Evolutionary conservation across 2,113 vertebrate genomes (phyloP), one percentile per base, ranked within the genome.

Genomic region (Clinocottus analis): DNA sequence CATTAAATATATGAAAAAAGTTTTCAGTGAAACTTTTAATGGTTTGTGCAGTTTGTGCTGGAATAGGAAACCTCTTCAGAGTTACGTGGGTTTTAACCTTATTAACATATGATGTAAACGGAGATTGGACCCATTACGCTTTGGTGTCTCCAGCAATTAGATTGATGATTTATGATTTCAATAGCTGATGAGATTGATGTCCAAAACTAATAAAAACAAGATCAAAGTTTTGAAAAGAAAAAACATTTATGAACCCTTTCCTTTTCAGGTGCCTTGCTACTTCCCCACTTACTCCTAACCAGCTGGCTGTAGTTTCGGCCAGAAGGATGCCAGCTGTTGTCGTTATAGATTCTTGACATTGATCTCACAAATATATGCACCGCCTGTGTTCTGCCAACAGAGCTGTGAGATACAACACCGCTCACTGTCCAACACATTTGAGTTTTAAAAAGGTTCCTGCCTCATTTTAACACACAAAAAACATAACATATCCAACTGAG

Each of bases 311-410:
- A 63, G 41, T 45, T 39, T 19, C 62, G 21, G 12, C 51, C 70
- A 55, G 72, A 67, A 1, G 9, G 47, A 37, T 3, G 70, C 73
- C 85, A 85, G 74, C 41, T 70, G 23, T 35, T 77, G 63, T 23
- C 71, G 68, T 53, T 75, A 37, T 61, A 58, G 72, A 81, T 87
- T 68, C 53, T 65, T 62, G 66, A 21, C 76, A 78, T 65, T 33
- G 59, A 43, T 82, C 65, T 60, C 4, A 41, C 3, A 7, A 0
- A 47, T 67, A 55, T 72, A 72, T 12, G 27, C 1, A 3, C 35
- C 62, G 58, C 53, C 19, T 58, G 60, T 19, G 13, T 16, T 43
- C 37, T 17, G 80, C 47, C 71, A 75, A 75, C 61, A 65, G 53
- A 82, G 61, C 39, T 63, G 56, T 23, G 0, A 45, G 16, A 29